Evolutionary conservation across 2,888 invertebrate genomes (phyloP), one percentile per base, ranked within the genome.

Genomic region (Girardia tigrina): DNA sequence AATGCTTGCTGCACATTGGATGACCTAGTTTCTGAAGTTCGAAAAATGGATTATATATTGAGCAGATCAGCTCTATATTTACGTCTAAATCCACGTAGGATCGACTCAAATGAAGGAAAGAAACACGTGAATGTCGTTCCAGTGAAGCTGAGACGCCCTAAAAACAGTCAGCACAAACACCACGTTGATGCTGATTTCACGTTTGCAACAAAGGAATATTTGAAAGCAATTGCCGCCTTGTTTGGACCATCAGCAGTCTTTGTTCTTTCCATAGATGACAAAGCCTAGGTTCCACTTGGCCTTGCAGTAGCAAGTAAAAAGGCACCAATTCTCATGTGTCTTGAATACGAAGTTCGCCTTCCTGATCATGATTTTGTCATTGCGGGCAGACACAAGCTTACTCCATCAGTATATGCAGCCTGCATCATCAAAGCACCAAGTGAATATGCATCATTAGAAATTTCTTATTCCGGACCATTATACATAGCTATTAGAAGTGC

Each of bases 281-380:
- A 82, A 80, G 81, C 82, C 23, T 77, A 82, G 23, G 81, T 84
- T 1, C 81, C 83, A 1, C 78, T 84, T 42, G 82, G 83, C 23
- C 69, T 84, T 26, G 79, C 83, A 28, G 83, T 84, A 28, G 85
- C 82, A 74, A 82, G 82, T 74, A 81, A 81, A 71, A 83, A 84
- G 79, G 80, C 81, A 2, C 81, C 81, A 4, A 77, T 81, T 23
- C 80, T 70, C 8, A 77, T 75, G 78, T 69, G 72, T 71, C 14
- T 78, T 42, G 72, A 78, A 12, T 79, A 77, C 28, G 70, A 73
- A 12, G 75, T 79, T 8, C 1, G 36, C n/a, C 56, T 56, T 56
- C n/a, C 56, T 56, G n/a, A 4, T 56, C n/a, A 56, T 16, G 56
- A 56, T 56, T 28, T 29, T 78, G 80, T 81, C 0, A 78, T 82